phyloP scores from a whole-genome alignment of 2,797 vertebrate species.

The Kryptolebias ocellatus region DNA sequence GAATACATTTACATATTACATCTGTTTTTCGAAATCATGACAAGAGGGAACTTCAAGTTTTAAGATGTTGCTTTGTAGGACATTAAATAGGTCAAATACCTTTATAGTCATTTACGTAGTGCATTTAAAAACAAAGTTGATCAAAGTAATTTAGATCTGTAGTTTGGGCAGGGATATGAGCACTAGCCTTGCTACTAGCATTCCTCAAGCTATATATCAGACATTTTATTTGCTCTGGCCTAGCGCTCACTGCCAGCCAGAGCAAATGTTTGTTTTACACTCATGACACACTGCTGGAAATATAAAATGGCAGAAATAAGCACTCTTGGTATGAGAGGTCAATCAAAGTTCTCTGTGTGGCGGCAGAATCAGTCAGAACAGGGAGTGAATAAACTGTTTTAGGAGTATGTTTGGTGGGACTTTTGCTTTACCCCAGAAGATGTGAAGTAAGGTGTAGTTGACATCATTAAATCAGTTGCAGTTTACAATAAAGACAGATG shows the following conservation, averaged over 20 bases:
- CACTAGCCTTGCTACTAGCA: slow-evolving; percentile 34
- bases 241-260: slow-evolving; percentile 8
- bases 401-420: slow-evolving; percentile 2
- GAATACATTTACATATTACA: slow-evolving; percentile 1
- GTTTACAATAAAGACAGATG: too few relatives aligned
- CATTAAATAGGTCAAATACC: neutral
- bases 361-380: slow-evolving; percentile 10
- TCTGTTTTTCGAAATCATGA: slow-evolving; percentile 15
- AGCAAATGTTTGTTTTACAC: slow-evolving; percentile 23
- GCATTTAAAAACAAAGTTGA: neutral
- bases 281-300: slow-evolving; percentile 19
- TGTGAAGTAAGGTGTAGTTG: slow-evolving; percentile 13
- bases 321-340: slow-evolving; percentile 8
- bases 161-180: slow-evolving; percentile 23
- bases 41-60: slow-evolving; percentile 23
- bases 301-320: slow-evolving; percentile 22
- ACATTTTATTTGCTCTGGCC: slow-evolving; percentile 35
- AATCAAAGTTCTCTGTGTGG: neutral
- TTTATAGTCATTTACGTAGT: neutral
- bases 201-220: slow-evolving; percentile 33
- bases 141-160: slow-evolving; percentile 1
- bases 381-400: slow-evolving; percentile 9
- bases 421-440: slow-evolving; percentile 14
- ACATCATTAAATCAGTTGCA: neutral
- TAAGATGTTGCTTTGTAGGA: neutral